Evolutionary conservation across 2,113 vertebrate genomes (phyloP).

Genomic region (Oenanthe melanoleuca): DNA sequence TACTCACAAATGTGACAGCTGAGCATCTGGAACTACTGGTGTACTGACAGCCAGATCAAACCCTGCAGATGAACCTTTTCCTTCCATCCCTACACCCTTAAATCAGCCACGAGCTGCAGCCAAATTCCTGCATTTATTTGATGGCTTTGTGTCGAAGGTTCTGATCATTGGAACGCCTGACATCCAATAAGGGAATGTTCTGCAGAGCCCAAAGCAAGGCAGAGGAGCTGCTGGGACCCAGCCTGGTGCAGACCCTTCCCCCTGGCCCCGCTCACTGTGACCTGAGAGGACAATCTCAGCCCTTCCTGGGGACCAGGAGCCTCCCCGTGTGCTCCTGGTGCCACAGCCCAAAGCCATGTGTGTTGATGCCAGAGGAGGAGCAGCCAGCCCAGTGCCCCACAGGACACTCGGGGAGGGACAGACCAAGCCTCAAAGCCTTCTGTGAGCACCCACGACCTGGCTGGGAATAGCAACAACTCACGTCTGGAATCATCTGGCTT

Average conservation of each 20-base stretch:
- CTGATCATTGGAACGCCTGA: accelerated
- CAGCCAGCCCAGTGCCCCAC: accelerated
- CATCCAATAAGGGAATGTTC: accelerated
- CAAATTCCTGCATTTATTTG: accelerated
- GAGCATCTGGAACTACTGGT: not conserved
- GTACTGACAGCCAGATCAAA: not conserved
- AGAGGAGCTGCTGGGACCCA: not conserved
- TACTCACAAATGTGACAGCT: not conserved
- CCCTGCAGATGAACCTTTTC: not conserved
- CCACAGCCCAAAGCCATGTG: not conserved
- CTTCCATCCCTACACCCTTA: not conserved
- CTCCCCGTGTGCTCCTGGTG: not conserved
- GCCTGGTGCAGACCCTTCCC: accelerated
- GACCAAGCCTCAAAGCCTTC: not conserved
- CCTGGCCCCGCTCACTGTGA: not conserved
- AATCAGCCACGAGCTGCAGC: not conserved
- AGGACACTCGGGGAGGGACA: not conserved
- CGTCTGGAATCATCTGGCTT: not conserved
- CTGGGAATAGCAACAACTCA: accelerated
- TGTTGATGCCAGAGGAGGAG: not conserved
- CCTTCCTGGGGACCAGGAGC: not conserved
- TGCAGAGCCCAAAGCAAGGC: accelerated
- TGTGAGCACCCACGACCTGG: not conserved
- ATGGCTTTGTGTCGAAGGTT: not conserved
- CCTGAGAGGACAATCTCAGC: not conserved